These are phyloP conservation scores for Trichogramma pretiosum DNA, from an alignment of 1,140 invertebrate species.

Conservation along the genomic window DNA sequence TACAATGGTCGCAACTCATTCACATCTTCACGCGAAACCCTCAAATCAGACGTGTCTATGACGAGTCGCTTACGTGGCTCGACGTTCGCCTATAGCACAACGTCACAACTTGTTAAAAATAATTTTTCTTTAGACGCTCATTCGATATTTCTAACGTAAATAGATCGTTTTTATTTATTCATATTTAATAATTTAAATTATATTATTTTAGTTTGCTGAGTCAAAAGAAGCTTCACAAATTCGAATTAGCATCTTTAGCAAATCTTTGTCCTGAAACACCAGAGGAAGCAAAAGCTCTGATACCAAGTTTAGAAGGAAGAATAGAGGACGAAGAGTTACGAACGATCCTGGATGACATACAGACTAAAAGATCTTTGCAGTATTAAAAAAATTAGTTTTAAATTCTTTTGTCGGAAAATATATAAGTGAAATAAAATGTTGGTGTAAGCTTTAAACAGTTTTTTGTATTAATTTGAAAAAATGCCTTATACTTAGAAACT, in stretches of 20 bases:
- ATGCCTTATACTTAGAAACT: too few species aligned
- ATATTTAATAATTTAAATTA: conserved; percentile 9
- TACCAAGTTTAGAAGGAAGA: conserved; percentile 89
- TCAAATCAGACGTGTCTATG: too few species aligned
- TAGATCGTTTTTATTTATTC: conserved; percentile 8
- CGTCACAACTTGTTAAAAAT: not conserved
- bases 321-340: conserved; percentile 94
- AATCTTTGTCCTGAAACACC: conserved; percentile 97
- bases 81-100: too few species aligned
- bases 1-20: too few species aligned
- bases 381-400: conserved; percentile 59
- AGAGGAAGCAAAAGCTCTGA: conserved; percentile 94
- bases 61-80: too few species aligned
- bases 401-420: too few species aligned
- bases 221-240: conserved; percentile 96
- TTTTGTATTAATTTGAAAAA: too few species aligned
- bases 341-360: conserved; percentile 92
- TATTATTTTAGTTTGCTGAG: conserved; percentile 67
- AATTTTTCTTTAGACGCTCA: conserved; percentile 5
- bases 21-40: too few species aligned
- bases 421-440: too few species aligned
- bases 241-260: conserved; percentile 93
- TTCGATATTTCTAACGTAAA: not conserved
- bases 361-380: conserved; percentile 94
- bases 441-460: too few species aligned